phyloP scores from a whole-genome alignment of 2,797 vertebrate species.

The Enteromius anoplus region DNA sequence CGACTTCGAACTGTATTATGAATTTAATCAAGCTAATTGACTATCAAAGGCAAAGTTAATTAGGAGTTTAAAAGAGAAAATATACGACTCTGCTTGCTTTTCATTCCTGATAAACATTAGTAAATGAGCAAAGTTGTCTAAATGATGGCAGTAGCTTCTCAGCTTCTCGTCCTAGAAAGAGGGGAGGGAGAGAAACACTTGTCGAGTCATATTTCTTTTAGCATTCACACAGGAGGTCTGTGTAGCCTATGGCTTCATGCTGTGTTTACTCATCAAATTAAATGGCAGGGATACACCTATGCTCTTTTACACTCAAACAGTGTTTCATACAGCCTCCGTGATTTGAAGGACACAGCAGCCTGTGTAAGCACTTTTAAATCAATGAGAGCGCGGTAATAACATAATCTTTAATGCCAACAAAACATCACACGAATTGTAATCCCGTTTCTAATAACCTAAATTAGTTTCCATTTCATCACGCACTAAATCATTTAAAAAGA shows the following conservation, averaged over 20 bases:
- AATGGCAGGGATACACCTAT: constrained; percentile 24
- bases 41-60: constrained; percentile 75
- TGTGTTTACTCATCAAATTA: constrained; percentile 12
- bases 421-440: constrained; percentile 21
- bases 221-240: constrained; percentile 20
- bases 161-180: constrained; percentile 62
- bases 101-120: constrained; percentile 73
- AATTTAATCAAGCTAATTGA: constrained; percentile 77
- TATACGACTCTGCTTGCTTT: constrained; percentile 58
- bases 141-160: constrained; percentile 70
- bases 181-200: constrained; percentile 10
- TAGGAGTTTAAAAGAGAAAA: constrained; percentile 60
- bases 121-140: constrained; percentile 69
- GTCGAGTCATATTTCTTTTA: constrained; percentile 21
- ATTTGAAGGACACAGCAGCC: not conserved
- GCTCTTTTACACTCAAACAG: not conserved
- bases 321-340: not conserved
- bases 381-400: not conserved
- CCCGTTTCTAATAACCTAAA: constrained; percentile 33
- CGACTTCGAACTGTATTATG: constrained; percentile 66
- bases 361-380: constrained; percentile 26
- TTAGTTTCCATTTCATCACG: constrained; percentile 37
- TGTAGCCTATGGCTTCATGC: constrained; percentile 37
- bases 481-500: constrained; percentile 27
- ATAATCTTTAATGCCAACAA: constrained; percentile 2